Percentiles rank a stretch among this genome's conserved stretches.
Evolutionary conservation across 2,888 invertebrate species (phyloP).

Genomic region (Anthophora plumipes): DNA sequence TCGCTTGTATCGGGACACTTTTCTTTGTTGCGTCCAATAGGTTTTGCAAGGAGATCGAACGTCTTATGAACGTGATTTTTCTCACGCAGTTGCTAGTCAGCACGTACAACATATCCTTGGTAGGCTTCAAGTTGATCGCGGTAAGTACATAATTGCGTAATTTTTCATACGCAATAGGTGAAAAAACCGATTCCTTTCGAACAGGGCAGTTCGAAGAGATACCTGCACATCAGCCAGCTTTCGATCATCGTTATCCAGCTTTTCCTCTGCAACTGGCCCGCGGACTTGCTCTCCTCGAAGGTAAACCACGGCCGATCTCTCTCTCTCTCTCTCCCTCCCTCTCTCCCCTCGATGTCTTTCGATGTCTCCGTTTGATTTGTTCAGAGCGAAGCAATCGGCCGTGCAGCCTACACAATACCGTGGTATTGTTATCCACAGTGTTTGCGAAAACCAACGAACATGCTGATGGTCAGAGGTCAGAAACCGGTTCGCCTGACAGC

Average conservation of each 20-base stretch:
- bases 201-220: conserved; percentile 68
- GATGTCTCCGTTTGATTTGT: neutral
- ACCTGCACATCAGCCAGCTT: conserved; percentile 65
- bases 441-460: conserved; percentile 42
- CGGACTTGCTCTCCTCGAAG: conserved; percentile 64
- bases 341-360: neutral
- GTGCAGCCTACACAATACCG: conserved; percentile 58
- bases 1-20: neutral
- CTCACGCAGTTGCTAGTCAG: conserved; percentile 66
- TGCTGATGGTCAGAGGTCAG: conserved; percentile 68
- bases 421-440: conserved; percentile 63
- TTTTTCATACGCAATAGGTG: neutral
- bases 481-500: conserved; percentile 70
- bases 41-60: conserved; percentile 62
- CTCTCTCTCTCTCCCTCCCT: neutral
- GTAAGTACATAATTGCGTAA: conserved; percentile 58
- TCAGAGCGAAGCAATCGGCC: conserved; percentile 66
- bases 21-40: conserved; percentile 21
- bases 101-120: conserved; percentile 70
- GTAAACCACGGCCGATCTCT: conserved; percentile 41
- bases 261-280: conserved; percentile 72
- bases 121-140: conserved; percentile 70
- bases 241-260: conserved; percentile 69
- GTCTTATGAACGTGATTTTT: conserved; percentile 59
- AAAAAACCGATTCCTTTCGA: neutral